Conservation (phyloP, 2,888 invertebrate species). For the Leucania comma region DNA sequence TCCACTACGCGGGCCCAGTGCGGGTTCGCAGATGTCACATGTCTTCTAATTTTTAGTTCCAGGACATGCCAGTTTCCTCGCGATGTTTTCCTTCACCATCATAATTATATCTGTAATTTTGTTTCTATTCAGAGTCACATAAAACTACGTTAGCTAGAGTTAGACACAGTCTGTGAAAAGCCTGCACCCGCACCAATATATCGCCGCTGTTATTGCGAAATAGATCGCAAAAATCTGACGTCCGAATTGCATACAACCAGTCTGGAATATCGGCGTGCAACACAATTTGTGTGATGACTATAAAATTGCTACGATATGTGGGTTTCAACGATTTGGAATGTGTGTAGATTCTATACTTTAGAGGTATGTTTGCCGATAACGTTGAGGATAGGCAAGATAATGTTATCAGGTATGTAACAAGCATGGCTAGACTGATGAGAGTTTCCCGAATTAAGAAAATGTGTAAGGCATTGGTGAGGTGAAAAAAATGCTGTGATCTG, state of each 20-base stretch:
- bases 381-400: background rate
- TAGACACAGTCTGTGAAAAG: background rate
- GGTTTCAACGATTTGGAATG: constrained; percentile 15
- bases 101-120: too few species aligned
- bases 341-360: background rate
- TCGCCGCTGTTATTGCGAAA: constrained; percentile 38
- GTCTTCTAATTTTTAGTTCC: too few species aligned
- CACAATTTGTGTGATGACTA: constrained; percentile 52
- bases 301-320: constrained; percentile 29
- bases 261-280: constrained; percentile 48
- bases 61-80: too few species aligned
- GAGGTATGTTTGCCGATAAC: background rate
- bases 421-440: background rate
- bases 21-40: too few species aligned
- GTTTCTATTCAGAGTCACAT: background rate
- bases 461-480: background rate
- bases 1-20: too few species aligned
- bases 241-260: constrained; percentile 40
- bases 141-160: background rate
- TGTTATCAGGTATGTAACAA: background rate
- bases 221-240: constrained; percentile 52
- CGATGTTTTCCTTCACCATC: too few species aligned
- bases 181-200: constrained; percentile 16
- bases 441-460: background rate
- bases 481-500: too few species aligned